Evolutionary conservation across 53 echinoderm and acorn worm species (phyloP), one percentile per base, ranked within the genome.

Genomic region (Mesocentrotus franciscanus): DNA sequence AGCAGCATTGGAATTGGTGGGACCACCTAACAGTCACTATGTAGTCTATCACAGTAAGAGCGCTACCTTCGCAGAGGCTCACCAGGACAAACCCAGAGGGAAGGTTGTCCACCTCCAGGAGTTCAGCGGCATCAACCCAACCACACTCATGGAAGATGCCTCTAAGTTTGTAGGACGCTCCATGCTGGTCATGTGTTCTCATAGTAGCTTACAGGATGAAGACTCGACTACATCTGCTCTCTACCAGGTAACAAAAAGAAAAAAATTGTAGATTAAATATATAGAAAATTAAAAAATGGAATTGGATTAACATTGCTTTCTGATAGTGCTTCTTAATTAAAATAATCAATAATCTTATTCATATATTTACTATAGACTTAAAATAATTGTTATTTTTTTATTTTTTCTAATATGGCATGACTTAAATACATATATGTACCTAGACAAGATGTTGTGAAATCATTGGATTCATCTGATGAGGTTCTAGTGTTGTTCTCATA

Each of bases 121-220:
- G 13, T 97, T 95, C 87, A 87, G 90, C 89, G 98, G 98, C 14
- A 83, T 96, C 17, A 85, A 92, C 61, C 89, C 95, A 11, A 97
- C 96, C 68, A n/a, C 90, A 24, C 95, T 98, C 15, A 79, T 97
- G 3, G 36, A 66, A 42, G 60, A 96, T 62, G 59, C 90, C 30
- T 94, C 95, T 36, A 93, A 85, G 35, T 96, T 95, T 59, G 90
- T 91, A 39, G 96, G 94, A 20, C 95, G 96, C 29, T 39, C 96
- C 32, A 75, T 98, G 64, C 95, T 98, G 22, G 70, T 98, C 89
- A 85, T 98, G 92, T 98, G 98, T 89, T 98, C 98, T 14, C 96
- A 95, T 71, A 97, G 97, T 71, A 97, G 97, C 75, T 85, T 85
- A 26, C 95, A 95, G 56, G 78, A 76, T 32, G 92, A 95, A n/a